Evolutionary conservation across 2,888 invertebrate genomes (phyloP).

Genomic region (Lucinisca nassula): DNA sequence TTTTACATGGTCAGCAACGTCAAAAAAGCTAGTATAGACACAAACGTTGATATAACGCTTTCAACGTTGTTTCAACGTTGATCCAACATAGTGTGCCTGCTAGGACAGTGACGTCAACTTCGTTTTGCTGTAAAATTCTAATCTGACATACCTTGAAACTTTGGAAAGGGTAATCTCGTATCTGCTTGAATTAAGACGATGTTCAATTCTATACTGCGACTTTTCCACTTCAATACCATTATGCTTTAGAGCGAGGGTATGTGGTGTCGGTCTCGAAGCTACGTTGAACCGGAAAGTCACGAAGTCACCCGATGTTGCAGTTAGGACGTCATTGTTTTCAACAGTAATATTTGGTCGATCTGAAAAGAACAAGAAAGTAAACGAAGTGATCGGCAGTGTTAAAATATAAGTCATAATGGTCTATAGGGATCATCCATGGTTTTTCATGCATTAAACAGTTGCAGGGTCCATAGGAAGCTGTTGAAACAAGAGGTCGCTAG

Average conservation of each 20-base stretch:
- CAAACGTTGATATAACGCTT: no score
- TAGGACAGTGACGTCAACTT: not conserved
- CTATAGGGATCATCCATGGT: no score
- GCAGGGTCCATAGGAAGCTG: no score
- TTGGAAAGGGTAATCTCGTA: slow-evolving; percentile 27
- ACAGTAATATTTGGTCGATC: slow-evolving; percentile 38
- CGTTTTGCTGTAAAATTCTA: not conserved
- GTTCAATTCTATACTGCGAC: not conserved
- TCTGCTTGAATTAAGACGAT: slow-evolving; percentile 14
- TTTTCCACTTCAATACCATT: slow-evolving; percentile 28
- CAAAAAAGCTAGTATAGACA: no score
- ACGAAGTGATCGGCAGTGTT: no score
- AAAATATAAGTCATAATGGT: no score
- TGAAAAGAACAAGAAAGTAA: no score
- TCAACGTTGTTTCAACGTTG: no score
- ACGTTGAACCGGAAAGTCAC: slow-evolving; percentile 40
- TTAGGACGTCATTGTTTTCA: not conserved
- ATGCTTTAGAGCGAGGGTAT: slow-evolving; percentile 27
- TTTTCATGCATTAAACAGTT: no score
- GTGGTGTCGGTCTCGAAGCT: slow-evolving; percentile 26
- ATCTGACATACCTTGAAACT: slow-evolving; percentile 32
- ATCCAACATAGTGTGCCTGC: no score
- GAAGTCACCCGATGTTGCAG: not conserved
- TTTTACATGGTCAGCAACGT: no score
- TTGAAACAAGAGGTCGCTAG: no score